Evolutionary conservation across 2,797 vertebrate genomes (phyloP), one percentile per base, ranked within the genome.

Genomic region (Chelidonichthys spinosus): DNA sequence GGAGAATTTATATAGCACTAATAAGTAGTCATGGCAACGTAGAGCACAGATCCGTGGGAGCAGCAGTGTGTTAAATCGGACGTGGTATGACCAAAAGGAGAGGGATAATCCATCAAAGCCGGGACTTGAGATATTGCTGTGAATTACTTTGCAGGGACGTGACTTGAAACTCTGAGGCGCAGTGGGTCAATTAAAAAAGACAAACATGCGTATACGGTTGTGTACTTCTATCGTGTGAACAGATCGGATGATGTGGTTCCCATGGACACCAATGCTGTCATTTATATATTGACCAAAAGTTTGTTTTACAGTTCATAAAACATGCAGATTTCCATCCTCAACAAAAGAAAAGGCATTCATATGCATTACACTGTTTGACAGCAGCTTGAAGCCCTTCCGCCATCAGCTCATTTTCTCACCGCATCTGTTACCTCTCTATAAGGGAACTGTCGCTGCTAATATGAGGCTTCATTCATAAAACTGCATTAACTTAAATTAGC

Each of bases 31-130:
- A 91, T 85, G 85, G 82, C 76, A 82, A 90, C 83, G 53, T 32
- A 50, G 54, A 71, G 60, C 49, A 86, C 74, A 86, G 70, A 80
- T 87, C 82, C 76, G 75, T 78, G 59, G 46, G 49, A 72, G 83
- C 76, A 84, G 81, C 82, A 79, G 60, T 78, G 70, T 78, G 68
- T 85, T 82, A 83, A 90, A 87, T 80, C 59, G 76, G 77, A 83
- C 42, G 52, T 40, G 35, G 40, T 69, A 36, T 18, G 72, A 85
- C 76, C 68, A 82, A 83, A 25, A 85, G 47, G 14, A 72, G 62
- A 68, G 15, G 40, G 67, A 78, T 85, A 76, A 92, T 85, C 83
- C 59, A 69, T 89, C 79, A 75, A 59, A 3, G 10, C 37, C 11
- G 3, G 50, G 56, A n/a, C 6, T 72, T 37, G 42, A 74, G 70